These are phyloP conservation scores for Meloidogyne floridensis DNA, from an alignment of 1,140 invertebrate genomes.

Conservation along the genomic window DNA sequence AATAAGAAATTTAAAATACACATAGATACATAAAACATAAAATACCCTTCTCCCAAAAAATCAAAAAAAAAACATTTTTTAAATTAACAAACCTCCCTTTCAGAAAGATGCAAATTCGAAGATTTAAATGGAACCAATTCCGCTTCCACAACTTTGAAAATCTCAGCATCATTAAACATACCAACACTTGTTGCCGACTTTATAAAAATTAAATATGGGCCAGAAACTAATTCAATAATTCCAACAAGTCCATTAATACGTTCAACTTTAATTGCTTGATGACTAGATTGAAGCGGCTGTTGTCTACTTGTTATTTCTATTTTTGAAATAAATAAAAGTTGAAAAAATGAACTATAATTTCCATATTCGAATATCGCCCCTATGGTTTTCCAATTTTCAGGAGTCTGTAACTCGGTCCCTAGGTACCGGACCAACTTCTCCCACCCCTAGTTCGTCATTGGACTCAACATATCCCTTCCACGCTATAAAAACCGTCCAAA, in stretches of 20 bases:
- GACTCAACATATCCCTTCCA: too few species aligned
- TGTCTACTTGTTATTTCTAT: not conserved
- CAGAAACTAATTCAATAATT: slow-evolving; percentile 79
- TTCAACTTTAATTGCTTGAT: slow-evolving; percentile 41
- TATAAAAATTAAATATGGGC: slow-evolving; percentile 77
- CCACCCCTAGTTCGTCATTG: too few species aligned
- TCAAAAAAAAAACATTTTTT: too few species aligned
- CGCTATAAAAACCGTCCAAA: too few species aligned
- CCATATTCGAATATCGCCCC: too few species aligned
- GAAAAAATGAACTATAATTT: not conserved
- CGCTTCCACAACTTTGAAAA: slow-evolving; percentile 81
- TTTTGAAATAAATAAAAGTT: not conserved
- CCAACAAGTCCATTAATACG: slow-evolving; percentile 85
- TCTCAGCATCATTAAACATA: slow-evolving; percentile 79
- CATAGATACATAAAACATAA: too few species aligned
- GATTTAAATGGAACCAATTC: slow-evolving; percentile 85
- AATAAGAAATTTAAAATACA: too few species aligned
- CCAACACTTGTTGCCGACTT: slow-evolving; percentile 83
- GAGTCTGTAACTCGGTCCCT: too few species aligned
- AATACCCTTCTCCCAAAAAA: not conserved
- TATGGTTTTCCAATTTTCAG: too few species aligned
- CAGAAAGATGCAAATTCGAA: slow-evolving; percentile 79
- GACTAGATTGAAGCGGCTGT: slow-evolving; percentile 53
- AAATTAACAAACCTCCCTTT: slow-evolving; percentile 74
- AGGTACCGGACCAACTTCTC: too few species aligned